A percentile compares a stretch with the other conserved stretches of the same genome.
These are phyloP conservation scores for Peromyscus maniculatus DNA, from an alignment of 2,113 vertebrate genomes.

Conservation along the genomic window DNA sequence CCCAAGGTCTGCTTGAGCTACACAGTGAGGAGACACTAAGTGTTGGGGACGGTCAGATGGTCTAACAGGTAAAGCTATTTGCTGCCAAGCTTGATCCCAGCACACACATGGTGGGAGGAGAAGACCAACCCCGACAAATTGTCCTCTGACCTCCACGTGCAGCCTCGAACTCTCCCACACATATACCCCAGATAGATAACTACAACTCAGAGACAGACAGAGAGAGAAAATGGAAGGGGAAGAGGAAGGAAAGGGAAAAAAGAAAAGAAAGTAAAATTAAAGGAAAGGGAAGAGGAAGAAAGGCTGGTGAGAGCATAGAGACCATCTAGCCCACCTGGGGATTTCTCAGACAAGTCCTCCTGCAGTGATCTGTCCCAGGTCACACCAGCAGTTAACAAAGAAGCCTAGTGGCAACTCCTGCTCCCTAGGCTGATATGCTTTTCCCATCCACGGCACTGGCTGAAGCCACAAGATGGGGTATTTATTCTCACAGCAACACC, in stretches of 20 bases:
- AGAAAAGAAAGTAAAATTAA: not conserved
- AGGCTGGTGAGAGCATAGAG: not conserved
- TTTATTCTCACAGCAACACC: not conserved
- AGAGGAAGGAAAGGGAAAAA: not conserved
- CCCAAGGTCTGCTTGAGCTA: not conserved
- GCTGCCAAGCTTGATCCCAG: not conserved
- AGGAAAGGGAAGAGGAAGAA: not conserved
- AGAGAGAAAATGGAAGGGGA: not conserved
- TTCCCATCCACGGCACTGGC: accelerated
- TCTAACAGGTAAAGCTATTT: not conserved
- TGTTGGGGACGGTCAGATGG: too few relatives aligned
- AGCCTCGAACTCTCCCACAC: not conserved
- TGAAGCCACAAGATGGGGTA: not conserved
- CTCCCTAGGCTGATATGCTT: not conserved
- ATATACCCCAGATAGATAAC: not conserved
- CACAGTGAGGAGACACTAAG: not conserved
- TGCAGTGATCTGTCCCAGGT: not conserved
- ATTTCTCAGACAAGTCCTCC: not conserved
- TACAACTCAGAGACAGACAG: not conserved
- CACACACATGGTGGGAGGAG: not conserved
- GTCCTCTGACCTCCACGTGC: not conserved
- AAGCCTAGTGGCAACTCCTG: accelerated
- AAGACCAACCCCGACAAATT: not conserved
- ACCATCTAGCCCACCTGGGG: too few relatives aligned
- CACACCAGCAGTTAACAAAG: not conserved